Conservation (phyloP, 2,888 invertebrate genomes). For the Chloromyia formosa region DNA sequence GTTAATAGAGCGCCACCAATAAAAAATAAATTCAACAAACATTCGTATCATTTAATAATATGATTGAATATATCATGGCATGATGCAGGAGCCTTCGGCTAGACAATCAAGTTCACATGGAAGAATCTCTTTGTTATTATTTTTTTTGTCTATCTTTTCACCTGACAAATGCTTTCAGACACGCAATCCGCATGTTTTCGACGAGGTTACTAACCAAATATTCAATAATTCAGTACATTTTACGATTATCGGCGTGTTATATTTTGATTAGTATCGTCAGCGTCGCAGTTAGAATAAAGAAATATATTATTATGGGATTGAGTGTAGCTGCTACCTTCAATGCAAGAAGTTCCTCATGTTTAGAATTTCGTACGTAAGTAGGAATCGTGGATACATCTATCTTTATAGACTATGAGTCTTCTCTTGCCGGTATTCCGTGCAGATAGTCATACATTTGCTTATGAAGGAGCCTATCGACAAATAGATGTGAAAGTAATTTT, state of each 20-base stretch:
- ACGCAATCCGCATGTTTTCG: constrained; percentile 7
- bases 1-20: no score
- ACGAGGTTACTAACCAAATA: constrained; percentile 24
- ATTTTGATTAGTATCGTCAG: constrained; percentile 25
- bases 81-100: no score
- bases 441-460: background rate
- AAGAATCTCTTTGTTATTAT: no score
- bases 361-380: background rate
- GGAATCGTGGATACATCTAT: background rate
- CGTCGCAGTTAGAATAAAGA: constrained; percentile 9
- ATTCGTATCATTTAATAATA: no score
- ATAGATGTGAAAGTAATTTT: constrained; percentile 37
- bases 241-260: constrained; percentile 32
- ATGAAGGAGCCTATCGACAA: constrained; percentile 9
- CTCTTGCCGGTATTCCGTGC: background rate
- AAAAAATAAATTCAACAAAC: no score
- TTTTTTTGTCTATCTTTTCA: background rate
- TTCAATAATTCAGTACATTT: constrained; percentile 31
- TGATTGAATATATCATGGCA: no score
- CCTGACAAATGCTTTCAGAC: constrained; percentile 13
- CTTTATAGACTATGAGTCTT: background rate
- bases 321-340: background rate
- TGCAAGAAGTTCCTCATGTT: background rate
- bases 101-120: no score
- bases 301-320: background rate